phyloP scores from a whole-genome alignment of 2,888 invertebrate species.

The Thysanoteuthis rhombus region DNA sequence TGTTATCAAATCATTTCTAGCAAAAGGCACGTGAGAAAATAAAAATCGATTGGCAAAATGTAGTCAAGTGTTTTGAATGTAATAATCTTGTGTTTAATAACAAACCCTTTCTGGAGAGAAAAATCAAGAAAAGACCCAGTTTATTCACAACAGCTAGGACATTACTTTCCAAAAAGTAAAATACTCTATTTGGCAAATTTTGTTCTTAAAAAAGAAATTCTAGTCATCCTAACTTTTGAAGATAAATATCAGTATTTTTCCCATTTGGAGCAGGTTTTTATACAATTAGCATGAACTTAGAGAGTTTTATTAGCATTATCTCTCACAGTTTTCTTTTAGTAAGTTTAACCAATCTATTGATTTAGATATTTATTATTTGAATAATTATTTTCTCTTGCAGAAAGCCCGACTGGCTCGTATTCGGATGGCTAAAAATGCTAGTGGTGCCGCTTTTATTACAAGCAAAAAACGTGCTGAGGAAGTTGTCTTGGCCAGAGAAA shows the following conservation, averaged over 20 bases:
- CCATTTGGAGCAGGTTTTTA: background rate
- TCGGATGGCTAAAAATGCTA: conserved; percentile 97
- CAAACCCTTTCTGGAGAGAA: background rate
- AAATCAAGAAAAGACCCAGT: background rate
- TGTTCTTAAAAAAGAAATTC: background rate
- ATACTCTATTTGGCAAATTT: background rate
- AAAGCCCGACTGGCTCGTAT: conserved; percentile 98
- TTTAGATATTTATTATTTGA: background rate
- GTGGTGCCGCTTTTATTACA: conserved; percentile 96
- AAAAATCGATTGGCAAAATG: background rate
- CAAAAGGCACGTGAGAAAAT: background rate
- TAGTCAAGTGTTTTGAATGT: background rate
- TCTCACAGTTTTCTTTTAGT: background rate
- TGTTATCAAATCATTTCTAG: background rate
- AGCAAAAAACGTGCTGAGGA: conserved; percentile 98
- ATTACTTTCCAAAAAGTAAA: background rate
- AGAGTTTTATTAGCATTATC: background rate
- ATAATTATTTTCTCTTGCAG: conserved; percentile 73
- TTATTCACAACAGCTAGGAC: background rate
- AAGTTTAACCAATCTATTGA: background rate
- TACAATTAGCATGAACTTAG: background rate
- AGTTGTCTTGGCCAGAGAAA: conserved; percentile 71
- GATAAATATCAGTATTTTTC: background rate
- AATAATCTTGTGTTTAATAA: background rate
- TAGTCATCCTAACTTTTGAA: background rate